phyloP scores from a whole-genome alignment of 2,113 vertebrate species.

The Gulo gulo region DNA sequence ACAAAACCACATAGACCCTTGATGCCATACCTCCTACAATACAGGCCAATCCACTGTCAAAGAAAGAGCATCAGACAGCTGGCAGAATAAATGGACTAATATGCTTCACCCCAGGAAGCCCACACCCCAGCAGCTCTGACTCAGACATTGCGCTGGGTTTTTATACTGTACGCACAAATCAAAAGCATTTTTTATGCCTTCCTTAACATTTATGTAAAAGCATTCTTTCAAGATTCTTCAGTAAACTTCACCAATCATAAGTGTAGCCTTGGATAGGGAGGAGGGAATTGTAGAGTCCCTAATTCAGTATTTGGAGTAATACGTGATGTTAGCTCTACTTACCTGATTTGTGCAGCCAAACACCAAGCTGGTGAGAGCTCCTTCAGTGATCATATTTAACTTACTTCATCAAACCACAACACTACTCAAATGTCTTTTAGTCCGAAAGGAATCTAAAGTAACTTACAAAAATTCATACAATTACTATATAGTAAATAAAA shows the following conservation, averaged over 20 bases:
- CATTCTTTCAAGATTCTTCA: background rate
- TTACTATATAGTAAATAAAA: background rate
- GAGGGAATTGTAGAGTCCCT: background rate
- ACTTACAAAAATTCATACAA: background rate
- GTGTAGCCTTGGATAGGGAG: background rate
- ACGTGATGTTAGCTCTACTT: background rate
- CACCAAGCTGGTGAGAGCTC: background rate
- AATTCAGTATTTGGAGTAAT: background rate
- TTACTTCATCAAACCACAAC: background rate
- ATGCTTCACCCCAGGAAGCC: background rate
- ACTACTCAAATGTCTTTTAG: background rate
- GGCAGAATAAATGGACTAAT: background rate
- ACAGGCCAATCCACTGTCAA: background rate
- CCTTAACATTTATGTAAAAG: constrained; percentile 14
- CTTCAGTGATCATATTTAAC: background rate
- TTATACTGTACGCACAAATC: background rate
- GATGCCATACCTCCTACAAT: background rate
- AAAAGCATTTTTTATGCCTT: background rate
- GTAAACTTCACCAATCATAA: background rate
- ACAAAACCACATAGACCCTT: background rate
- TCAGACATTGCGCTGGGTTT: background rate
- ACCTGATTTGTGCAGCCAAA: background rate
- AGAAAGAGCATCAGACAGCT: background rate
- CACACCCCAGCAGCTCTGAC: background rate
- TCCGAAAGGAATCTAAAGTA: background rate